phyloP scores from a whole-genome alignment of 2,113 vertebrate species.

The Chiloscyllium plagiosum region DNA sequence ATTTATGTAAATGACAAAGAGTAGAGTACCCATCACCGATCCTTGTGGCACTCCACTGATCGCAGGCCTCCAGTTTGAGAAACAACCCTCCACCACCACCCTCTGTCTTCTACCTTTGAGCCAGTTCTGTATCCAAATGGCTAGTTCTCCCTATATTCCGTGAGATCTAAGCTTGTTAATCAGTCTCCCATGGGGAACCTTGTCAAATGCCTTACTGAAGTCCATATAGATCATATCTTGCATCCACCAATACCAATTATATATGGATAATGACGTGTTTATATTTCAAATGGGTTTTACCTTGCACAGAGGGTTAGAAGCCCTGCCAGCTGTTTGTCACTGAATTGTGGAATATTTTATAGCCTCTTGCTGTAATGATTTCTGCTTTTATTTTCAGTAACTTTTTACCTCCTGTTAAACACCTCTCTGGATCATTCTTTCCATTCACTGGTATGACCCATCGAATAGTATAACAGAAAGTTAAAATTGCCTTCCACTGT shows the following conservation, averaged over 20 bases:
- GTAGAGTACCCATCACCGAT: no score
- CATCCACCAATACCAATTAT: neutral
- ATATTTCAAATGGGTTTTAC: neutral
- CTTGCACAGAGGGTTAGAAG: neutral
- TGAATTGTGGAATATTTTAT: neutral
- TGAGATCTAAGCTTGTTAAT: no score
- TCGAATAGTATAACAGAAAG: neutral
- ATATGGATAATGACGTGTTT: neutral
- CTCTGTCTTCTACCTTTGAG: no score
- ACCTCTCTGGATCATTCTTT: neutral
- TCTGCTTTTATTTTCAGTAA: neutral
- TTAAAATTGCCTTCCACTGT: neutral
- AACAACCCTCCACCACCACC: no score
- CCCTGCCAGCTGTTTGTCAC: neutral
- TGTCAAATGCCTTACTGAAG: no score
- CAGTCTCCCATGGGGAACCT: no score
- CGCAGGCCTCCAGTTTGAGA: no score
- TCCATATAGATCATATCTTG: neutral
- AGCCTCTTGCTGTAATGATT: neutral
- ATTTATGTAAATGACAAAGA: no score
- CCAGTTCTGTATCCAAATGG: no score
- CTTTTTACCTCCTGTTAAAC: neutral
- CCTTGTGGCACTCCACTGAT: no score
- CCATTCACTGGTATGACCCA: no score
- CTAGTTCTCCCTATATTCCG: no score